These are phyloP conservation scores for Hirundo rustica DNA, from an alignment of 2,797 vertebrate genomes.

Conservation along the genomic window DNA sequence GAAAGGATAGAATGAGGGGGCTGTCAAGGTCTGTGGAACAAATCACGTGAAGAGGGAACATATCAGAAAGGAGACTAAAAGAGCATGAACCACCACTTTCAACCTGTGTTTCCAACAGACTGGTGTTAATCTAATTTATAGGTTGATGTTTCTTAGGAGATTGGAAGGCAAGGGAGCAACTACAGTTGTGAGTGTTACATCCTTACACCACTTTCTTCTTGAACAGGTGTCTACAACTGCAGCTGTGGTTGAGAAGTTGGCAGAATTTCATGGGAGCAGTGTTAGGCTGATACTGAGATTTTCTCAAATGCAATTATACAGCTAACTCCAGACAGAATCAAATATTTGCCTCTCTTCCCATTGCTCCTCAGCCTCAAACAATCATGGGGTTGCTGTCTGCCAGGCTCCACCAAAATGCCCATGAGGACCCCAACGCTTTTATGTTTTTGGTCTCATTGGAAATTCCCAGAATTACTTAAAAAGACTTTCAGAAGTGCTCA, in stretches of 20 bases:
- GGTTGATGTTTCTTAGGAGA: background rate
- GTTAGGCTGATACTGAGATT: background rate
- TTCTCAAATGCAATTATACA: background rate
- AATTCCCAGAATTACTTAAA: constrained; percentile 15
- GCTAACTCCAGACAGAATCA: background rate
- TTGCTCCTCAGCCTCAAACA: background rate
- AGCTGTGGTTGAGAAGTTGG: background rate
- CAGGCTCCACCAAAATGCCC: background rate
- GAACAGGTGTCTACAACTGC: background rate
- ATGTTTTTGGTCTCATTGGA: background rate
- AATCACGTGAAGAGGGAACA: background rate
- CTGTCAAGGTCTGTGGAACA: background rate
- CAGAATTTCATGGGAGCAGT: background rate
- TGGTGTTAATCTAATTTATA: background rate
- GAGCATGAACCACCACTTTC: background rate
- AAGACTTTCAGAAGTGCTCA: background rate
- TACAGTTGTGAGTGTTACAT: background rate
- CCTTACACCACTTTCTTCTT: background rate
- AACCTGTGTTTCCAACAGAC: background rate
- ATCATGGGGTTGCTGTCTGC: background rate
- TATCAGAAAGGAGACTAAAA: background rate
- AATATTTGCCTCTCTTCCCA: background rate
- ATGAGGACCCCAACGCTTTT: background rate
- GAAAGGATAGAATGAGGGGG: background rate
- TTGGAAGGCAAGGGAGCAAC: background rate